These are phyloP conservation scores for Hipposideros armiger DNA, from an alignment of 2,113 vertebrate species.

Conservation along the genomic window DNA sequence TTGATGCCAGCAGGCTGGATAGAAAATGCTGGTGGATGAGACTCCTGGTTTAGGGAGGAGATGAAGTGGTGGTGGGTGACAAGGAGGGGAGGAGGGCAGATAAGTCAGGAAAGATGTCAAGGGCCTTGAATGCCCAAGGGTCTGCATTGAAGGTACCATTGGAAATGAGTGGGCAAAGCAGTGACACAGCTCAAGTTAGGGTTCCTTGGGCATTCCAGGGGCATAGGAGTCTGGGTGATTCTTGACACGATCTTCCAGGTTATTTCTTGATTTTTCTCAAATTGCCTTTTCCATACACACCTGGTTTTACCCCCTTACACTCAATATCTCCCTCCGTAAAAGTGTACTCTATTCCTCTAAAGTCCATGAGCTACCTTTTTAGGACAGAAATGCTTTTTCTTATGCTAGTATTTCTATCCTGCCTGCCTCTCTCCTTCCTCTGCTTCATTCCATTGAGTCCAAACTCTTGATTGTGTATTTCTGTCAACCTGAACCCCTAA, in stretches of 20 bases:
- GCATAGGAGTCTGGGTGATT: neutral
- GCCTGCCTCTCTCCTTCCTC: neutral
- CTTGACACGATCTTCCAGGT: neutral
- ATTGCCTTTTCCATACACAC: neutral
- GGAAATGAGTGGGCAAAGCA: neutral
- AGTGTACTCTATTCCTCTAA: neutral
- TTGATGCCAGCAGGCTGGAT: neutral
- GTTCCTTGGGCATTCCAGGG: neutral
- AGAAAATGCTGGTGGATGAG: neutral
- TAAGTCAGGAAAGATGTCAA: neutral
- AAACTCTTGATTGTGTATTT: neutral
- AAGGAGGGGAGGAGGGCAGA: neutral
- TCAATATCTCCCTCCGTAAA: neutral
- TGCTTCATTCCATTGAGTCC: neutral
- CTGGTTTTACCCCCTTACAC: neutral
- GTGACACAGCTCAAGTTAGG: neutral
- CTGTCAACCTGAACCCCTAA: neutral
- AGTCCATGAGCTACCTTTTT: neutral
- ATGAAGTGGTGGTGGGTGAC: neutral
- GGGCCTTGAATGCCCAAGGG: neutral
- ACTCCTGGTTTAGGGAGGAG: neutral
- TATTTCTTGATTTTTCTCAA: neutral
- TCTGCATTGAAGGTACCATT: accelerated
- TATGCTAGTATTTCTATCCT: neutral
- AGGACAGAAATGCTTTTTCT: conserved; percentile 1